Conservation (phyloP, 1,140 invertebrate species). For the Anastatus disparis region DNA sequence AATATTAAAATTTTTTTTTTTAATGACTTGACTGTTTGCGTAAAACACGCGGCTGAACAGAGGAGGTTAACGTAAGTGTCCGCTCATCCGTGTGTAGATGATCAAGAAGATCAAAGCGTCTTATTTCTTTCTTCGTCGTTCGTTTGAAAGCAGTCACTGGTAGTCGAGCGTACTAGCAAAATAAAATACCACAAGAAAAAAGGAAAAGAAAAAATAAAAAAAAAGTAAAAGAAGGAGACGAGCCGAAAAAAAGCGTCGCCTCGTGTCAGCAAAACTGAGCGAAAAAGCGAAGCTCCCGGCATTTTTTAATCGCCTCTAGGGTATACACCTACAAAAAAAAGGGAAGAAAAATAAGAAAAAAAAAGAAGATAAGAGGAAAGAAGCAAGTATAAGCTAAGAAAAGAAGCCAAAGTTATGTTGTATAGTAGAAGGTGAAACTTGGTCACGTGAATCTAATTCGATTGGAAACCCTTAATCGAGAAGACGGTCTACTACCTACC, state of each 20-base stretch:
- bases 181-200: neutral
- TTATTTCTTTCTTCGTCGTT: neutral
- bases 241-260: neutral
- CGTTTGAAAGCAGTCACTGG: neutral
- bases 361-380: neutral
- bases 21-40: no score
- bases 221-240: no score
- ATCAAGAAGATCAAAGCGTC: neutral
- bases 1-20: no score
- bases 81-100: neutral
- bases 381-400: neutral
- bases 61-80: no score
- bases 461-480: conserved; percentile 56
- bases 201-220: no score
- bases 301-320: conserved; percentile 12
- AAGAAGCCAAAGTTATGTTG: neutral
- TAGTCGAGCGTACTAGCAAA: neutral
- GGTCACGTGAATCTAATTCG: conserved; percentile 51
- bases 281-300: neutral
- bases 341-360: neutral
- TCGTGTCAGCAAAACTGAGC: conserved; percentile 1
- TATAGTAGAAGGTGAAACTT: neutral
- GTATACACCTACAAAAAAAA: neutral
- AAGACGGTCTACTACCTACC: conserved; percentile 41
- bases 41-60: no score